phyloP scores from a whole-genome alignment of 2,797 vertebrate species.

The Liparis tanakae region DNA sequence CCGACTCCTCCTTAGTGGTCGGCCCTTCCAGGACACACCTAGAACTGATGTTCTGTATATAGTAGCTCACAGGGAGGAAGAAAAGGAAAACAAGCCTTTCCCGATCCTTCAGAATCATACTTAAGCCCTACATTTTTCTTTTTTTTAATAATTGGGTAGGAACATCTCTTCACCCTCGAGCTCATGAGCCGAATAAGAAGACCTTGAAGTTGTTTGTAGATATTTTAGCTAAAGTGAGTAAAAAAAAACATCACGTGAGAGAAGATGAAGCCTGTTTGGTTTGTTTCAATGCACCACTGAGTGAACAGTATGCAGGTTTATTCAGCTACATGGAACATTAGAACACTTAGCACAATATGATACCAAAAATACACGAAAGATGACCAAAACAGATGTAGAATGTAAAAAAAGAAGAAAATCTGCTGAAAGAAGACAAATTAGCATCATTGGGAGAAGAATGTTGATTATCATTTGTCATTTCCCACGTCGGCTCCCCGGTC shows the following conservation, averaged over 20 bases:
- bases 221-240: neutral
- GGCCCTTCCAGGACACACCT: constrained; percentile 40
- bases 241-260: constrained; percentile 5
- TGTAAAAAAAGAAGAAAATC: constrained; percentile 36
- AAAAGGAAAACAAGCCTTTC: constrained; percentile 31
- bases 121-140: constrained; percentile 36
- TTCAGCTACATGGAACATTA: constrained; percentile 50
- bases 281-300: constrained; percentile 31
- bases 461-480: constrained; percentile 45
- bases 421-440: constrained; percentile 36
- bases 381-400: constrained; percentile 12
- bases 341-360: constrained; percentile 35
- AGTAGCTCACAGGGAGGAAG: constrained; percentile 58
- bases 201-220: neutral
- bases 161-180: neutral
- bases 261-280: neutral
- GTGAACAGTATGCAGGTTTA: constrained; percentile 59
- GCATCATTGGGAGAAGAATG: constrained; percentile 50
- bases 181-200: neutral
- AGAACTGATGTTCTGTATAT: constrained; percentile 48
- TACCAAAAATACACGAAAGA: constrained; percentile 38
- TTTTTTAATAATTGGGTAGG: constrained; percentile 38
- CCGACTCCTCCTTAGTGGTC: constrained; percentile 53
- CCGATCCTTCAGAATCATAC: constrained; percentile 31
- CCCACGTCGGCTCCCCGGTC: constrained; percentile 32